Conservation (phyloP, 2,113 vertebrate genomes). For the Ursus arctos region DNA sequence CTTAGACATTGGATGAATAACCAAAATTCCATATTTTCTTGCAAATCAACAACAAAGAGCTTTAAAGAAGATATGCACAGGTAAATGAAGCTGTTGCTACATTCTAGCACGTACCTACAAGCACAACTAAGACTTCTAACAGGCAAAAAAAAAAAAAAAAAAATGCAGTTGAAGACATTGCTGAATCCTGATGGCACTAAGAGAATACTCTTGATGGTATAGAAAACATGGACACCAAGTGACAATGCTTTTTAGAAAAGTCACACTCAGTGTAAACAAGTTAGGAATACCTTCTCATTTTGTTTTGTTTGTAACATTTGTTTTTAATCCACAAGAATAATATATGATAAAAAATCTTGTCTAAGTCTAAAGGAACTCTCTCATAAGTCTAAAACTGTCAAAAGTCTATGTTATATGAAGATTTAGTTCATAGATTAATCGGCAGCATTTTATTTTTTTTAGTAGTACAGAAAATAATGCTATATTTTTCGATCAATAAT, state of each 20-base stretch:
- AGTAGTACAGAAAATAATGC: neutral
- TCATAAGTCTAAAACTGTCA: neutral
- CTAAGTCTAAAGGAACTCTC: neutral
- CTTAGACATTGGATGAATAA: neutral
- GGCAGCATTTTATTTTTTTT: neutral
- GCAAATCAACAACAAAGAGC: neutral
- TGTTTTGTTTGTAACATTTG: neutral
- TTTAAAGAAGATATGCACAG: neutral
- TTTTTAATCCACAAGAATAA: neutral
- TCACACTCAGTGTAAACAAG: neutral
- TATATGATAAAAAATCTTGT: neutral
- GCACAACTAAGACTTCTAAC: neutral
- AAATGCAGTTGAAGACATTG: neutral
- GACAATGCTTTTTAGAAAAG: neutral
- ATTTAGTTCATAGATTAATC: neutral
- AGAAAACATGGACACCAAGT: neutral
- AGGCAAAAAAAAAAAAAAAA: neutral
- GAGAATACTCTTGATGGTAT: neutral
- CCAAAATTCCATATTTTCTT: neutral
- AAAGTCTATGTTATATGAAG: neutral
- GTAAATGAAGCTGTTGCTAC: neutral
- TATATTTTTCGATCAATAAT: neutral
- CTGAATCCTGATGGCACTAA: neutral
- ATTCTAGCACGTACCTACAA: neutral
- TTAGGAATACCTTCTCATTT: neutral